Evolutionary conservation across 2,888 invertebrate genomes (phyloP), one percentile per base, ranked within the genome.

Genomic region (Tricholauxania praeusta): DNA sequence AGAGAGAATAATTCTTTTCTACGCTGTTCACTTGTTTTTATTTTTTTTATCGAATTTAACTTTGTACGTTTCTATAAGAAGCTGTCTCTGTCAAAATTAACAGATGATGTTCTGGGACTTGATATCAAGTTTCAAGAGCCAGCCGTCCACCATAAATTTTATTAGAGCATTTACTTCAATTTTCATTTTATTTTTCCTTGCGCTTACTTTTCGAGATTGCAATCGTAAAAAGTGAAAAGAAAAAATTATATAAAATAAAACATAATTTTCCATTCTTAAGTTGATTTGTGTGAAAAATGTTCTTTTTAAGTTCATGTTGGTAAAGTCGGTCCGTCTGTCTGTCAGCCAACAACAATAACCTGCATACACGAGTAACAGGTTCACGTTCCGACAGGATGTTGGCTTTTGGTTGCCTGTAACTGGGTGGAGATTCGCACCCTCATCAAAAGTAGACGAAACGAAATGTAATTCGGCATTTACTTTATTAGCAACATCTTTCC

Each of bases 111-210:
- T 63, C n/a, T 19, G 70, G 62, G 70, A 72, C 77, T 71, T 53
- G 75, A 78, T 83, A 83, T 83, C 83, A 80, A 79, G 80, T 83
- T 83, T 80, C 83, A 79, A 32, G 62, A 66, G 53, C 49, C 75
- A 63, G 72, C 60, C 74, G 75, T 72, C 72, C 71, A 72, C 59
- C 82, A 82, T 81, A 83, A 83, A 83, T 81, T 83, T 81, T 80
- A 80, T 84, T 81, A 83, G 80, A 80, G 80, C 81, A 80, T 79
- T 81, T 81, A 79, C 80, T 69, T 69, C 65, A 22, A 66, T 72
- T 66, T 66, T 52, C 57, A 49, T 57, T 28, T 39, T 64, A 69
- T 62, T 47, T 39, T 67, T 67, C 39, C n/a, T 49, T 67, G 53
- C 62, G 59, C 68, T 72, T 65, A 71, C 32, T 8, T 14, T 53